Percentiles rank a stretch among this genome's conserved stretches.
Evolutionary conservation across 2,113 vertebrate species (phyloP).

Genomic region (Eolophus roseicapilla): DNA sequence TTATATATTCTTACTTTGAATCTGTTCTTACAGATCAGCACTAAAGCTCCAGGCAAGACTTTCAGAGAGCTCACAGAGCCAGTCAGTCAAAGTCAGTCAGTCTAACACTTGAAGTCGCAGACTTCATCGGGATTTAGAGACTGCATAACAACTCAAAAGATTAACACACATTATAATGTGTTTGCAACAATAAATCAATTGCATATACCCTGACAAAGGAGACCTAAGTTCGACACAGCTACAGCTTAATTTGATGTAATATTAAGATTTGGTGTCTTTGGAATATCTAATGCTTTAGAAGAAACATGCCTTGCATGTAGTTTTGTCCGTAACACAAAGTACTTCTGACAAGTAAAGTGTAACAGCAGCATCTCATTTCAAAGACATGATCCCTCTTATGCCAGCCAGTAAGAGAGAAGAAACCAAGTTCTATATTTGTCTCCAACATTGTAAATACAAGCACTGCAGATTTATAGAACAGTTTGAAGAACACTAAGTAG

Average conservation of each 20-base stretch:
- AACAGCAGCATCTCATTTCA: background rate
- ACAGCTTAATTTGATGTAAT: background rate
- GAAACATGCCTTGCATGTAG: background rate
- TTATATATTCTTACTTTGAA: background rate
- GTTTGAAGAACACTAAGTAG: background rate
- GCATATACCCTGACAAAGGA: background rate
- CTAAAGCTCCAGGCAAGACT: background rate
- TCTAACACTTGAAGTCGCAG: background rate
- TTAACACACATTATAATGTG: background rate
- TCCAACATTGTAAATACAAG: background rate
- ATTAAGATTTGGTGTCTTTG: background rate
- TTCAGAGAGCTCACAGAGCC: background rate
- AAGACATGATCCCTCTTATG: background rate
- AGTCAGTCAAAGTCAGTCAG: background rate
- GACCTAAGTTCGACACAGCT: background rate
- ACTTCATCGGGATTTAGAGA: background rate
- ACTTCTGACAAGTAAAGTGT: background rate
- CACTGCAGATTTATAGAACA: background rate
- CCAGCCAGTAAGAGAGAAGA: background rate
- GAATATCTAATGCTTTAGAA: background rate
- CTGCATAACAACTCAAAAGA: background rate
- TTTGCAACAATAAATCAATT: background rate
- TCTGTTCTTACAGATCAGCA: background rate
- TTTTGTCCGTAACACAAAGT: background rate
- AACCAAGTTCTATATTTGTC: background rate